Evolutionary conservation across 2,113 vertebrate genomes (phyloP).

Genomic region (Nestor notabilis): DNA sequence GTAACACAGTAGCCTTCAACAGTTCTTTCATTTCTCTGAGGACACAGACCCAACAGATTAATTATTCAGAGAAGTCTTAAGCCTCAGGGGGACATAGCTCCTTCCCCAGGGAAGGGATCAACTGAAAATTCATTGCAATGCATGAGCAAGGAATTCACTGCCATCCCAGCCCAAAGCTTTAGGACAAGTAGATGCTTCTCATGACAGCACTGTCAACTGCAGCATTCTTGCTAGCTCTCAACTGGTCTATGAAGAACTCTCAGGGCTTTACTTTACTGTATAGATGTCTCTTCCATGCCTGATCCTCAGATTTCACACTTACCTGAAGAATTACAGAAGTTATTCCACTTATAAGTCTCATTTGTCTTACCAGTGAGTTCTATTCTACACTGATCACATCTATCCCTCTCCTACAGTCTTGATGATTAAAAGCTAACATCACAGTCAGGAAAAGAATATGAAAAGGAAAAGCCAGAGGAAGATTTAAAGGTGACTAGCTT

Average conservation of each 20-base stretch:
- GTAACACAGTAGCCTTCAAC: neutral
- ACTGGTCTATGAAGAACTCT: neutral
- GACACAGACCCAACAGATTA: neutral
- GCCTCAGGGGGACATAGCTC: neutral
- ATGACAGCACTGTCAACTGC: neutral
- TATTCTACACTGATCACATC: neutral
- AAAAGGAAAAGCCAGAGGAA: neutral
- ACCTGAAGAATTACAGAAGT: neutral
- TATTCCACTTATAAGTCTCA: neutral
- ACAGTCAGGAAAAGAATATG: neutral
- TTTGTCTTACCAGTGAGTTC: neutral
- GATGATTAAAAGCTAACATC: neutral
- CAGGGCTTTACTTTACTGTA: neutral
- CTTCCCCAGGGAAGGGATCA: neutral
- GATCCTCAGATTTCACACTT: neutral
- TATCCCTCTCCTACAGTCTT: neutral
- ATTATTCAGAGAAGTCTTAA: neutral
- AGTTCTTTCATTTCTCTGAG: slow-evolving; percentile 2
- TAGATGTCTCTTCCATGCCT: neutral
- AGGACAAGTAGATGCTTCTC: neutral
- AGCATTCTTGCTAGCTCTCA: neutral
- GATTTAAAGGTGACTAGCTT: neutral
- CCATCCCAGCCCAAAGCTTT: neutral
- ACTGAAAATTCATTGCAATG: neutral
- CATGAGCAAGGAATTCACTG: neutral